Evolutionary conservation across 2,113 vertebrate genomes (phyloP).

Genomic region (Ophthalmolycus amberensis): DNA sequence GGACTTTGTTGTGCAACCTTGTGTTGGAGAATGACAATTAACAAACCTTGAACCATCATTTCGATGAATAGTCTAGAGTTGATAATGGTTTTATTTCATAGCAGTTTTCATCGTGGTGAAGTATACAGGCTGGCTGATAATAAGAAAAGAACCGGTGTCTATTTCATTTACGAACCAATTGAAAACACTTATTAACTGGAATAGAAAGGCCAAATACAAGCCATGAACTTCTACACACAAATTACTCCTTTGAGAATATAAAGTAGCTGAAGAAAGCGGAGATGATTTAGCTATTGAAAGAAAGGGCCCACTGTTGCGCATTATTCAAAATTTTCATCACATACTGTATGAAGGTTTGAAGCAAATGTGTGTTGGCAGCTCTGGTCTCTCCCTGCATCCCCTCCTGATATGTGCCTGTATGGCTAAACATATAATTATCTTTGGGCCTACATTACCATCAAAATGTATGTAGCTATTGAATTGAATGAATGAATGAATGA

Average conservation of each 20-base stretch:
- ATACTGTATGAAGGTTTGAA: conserved; percentile 8
- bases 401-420: conserved; percentile 19
- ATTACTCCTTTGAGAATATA: conserved; percentile 1
- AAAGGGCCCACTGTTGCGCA: background rate
- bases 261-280: background rate
- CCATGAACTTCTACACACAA: conserved; percentile 11
- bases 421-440: conserved; percentile 55
- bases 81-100: background rate
- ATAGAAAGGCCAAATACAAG: conserved; percentile 4
- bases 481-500: background rate
- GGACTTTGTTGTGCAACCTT: background rate
- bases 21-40: background rate
- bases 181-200: conserved; percentile 1
- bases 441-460: conserved; percentile 28
- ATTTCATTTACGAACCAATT: background rate
- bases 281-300: background rate
- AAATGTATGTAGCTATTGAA: conserved; percentile 41
- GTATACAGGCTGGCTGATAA: background rate
- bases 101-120: background rate
- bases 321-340: conserved; percentile 36
- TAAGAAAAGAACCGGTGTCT: background rate
- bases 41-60: background rate
- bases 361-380: conserved; percentile 45
- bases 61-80: background rate
- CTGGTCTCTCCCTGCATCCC: conserved; percentile 4